Conservation (phyloP, 1,140 invertebrate genomes). For the Batillaria attramentaria region DNA sequence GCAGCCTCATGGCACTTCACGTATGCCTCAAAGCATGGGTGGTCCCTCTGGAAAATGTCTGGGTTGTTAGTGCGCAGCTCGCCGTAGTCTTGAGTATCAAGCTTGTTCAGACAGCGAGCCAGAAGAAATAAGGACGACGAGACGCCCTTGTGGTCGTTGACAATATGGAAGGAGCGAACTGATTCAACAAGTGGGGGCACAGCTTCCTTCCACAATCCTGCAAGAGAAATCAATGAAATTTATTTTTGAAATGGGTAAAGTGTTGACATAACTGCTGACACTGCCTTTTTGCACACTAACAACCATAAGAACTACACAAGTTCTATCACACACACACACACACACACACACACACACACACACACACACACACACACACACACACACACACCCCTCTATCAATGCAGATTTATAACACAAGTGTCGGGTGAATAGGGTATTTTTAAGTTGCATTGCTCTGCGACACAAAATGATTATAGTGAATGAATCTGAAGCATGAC, state of each 20-base stretch:
- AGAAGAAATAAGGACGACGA: constrained; percentile 32
- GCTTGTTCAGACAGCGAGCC: constrained; percentile 32
- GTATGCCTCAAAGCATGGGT: constrained; percentile 41
- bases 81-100: constrained; percentile 30
- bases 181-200: constrained; percentile 35
- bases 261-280: no score
- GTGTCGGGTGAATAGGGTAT: no score
- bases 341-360: constrained; percentile 14
- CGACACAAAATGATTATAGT: no score
- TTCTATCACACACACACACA: not conserved
- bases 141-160: constrained; percentile 35
- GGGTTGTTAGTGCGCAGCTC: constrained; percentile 20
- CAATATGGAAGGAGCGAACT: constrained; percentile 23
- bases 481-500: no score
- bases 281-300: not conserved
- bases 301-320: not conserved
- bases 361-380: not conserved
- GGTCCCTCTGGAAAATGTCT: constrained; percentile 8
- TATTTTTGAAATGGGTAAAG: not conserved
- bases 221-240: not conserved
- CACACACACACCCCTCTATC: not conserved
- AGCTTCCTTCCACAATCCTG: constrained; percentile 46
- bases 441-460: no score
- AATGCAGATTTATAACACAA: no score
- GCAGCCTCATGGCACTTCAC: constrained; percentile 18